Conservation (phyloP, 2,797 vertebrate species). For the Gambelia wislizenii region DNA sequence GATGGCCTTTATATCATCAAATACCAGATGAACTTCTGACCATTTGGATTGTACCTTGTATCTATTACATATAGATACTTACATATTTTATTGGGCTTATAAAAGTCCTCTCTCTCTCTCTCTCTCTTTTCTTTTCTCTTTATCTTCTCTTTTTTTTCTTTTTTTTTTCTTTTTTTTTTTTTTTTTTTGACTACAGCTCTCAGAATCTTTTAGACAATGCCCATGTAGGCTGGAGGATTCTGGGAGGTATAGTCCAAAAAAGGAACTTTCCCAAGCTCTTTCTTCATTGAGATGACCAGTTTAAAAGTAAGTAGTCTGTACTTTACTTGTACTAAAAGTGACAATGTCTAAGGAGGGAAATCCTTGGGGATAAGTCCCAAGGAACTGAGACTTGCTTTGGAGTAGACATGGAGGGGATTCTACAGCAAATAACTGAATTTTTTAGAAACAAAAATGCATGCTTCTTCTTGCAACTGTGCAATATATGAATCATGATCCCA, state of each 20-base stretch:
- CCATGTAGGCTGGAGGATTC: too few species aligned
- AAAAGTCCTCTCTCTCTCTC: too few species aligned
- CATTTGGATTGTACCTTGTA: too few species aligned
- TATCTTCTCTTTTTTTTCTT: too few species aligned
- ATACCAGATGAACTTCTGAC: not conserved
- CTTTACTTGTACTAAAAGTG: not conserved
- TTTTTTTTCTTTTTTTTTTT: too few species aligned
- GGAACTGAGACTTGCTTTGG: not conserved
- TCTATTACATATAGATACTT: too few species aligned
- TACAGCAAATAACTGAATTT: not conserved
- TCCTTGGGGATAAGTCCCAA: not conserved
- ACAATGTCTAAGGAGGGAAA: not conserved
- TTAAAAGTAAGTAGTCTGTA: not conserved
- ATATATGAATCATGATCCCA: conserved; percentile 18
- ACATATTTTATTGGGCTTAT: too few species aligned
- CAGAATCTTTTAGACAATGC: not conserved
- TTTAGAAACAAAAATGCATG: conserved; percentile 20
- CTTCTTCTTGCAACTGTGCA: conserved; percentile 17
- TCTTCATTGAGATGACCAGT: not conserved
- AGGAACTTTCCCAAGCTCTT: not conserved
- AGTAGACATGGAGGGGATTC: not conserved
- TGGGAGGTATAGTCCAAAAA: not conserved
- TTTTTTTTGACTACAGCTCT: not conserved
- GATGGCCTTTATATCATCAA: not conserved
- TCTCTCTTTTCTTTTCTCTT: too few species aligned